Base-by-base conservation (phyloP, 2,797 vertebrate species). In the Sebastes nivosus region DNA sequence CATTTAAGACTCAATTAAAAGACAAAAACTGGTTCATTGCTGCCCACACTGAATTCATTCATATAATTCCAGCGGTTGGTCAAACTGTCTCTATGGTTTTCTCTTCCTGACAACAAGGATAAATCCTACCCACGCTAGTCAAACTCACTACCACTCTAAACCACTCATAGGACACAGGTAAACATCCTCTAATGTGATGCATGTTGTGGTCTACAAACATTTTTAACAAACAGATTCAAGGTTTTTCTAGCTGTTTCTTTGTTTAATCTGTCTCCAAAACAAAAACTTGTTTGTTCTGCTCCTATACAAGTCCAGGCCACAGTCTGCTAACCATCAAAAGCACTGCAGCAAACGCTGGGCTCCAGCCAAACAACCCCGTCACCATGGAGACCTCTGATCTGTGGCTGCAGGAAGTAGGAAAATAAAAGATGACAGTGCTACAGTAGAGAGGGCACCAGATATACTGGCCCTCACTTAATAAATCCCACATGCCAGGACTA, bases 311-410 rank as follows among this genome's bases (percentile, higher is more conserved):
- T 67, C 72, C 24, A n/a, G 20, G 66, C 72, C 80, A 66, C 85
- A 87, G 87, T 81, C 82, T 77, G 84, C 81, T 89, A 88, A 91
- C 80, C 85, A 87, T 90, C 89, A 89, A 90, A 91, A 88, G 83
- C 80, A 54, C 88, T 78, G 81, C 80, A 87, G 79, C 55, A 20
- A 71, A 73, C 25, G 30, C 71, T 85, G 75, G 50, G 79, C 69
- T 83, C 27, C 50, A 20, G 79, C 84, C 84, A 85, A 80, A 72
- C 50, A n/a, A 76, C 72, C 83, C 67, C 14, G 59, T 88, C 80
- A 12, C 84, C 66, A 88, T 90, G 87, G 77, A 71, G 85, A 89
- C 89, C 54, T 30, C 46, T 69, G 75, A 75, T 88, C 59, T 71
- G 65, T 58, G 64, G 69, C 46, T n/a, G 59, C 61, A 73, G 69